Evolutionary conservation across 2,113 vertebrate species (phyloP).

Genomic region (Pitta sordida): DNA sequence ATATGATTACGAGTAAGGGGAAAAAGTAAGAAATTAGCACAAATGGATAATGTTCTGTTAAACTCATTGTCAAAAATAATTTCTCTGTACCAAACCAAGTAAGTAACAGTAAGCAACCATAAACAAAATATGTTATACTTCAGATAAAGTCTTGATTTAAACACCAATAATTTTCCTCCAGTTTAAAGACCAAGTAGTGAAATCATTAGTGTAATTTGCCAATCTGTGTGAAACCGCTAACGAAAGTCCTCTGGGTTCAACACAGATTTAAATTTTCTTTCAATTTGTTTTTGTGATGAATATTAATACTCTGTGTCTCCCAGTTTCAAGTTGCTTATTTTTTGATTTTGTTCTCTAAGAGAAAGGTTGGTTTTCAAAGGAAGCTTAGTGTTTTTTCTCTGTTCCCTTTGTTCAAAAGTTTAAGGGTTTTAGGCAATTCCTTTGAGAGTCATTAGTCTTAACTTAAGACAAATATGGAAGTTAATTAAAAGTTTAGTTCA

Average conservation of each 20-base stretch:
- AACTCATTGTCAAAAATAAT: neutral
- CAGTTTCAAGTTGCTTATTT: neutral
- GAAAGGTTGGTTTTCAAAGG: conserved; percentile 30
- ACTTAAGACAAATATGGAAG: conserved; percentile 39
- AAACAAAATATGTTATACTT: neutral
- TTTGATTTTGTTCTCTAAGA: neutral
- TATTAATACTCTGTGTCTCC: neutral
- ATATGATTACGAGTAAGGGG: neutral
- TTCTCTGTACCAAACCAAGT: neutral
- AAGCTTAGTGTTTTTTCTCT: neutral
- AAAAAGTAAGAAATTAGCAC: neutral
- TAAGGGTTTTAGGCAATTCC: conserved; percentile 30
- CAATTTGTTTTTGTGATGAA: neutral
- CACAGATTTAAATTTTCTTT: neutral
- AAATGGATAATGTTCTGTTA: neutral
- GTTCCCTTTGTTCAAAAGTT: conserved; percentile 25
- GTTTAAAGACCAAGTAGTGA: neutral
- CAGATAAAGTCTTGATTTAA: neutral
- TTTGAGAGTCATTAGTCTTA: conserved; percentile 39
- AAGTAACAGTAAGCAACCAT: neutral
- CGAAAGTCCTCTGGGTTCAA: neutral
- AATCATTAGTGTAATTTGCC: conserved; percentile 14
- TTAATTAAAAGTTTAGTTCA: conserved; percentile 59
- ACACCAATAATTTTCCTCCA: neutral
- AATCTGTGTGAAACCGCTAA: neutral